Evolutionary conservation across 92 coral and sea anemone species (phyloP).

Genomic region (Epizoanthus ramosus): DNA sequence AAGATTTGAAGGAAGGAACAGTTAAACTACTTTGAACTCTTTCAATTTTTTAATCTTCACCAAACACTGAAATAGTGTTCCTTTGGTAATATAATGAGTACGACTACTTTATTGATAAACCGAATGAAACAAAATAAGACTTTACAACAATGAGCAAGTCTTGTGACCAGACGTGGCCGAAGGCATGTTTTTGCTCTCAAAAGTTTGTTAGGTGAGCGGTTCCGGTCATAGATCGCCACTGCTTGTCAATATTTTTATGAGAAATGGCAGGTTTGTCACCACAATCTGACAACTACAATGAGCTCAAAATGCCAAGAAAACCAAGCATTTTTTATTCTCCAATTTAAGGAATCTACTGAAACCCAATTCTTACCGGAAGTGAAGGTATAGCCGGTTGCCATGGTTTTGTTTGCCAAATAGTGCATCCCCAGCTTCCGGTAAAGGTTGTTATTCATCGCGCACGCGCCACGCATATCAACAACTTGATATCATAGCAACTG

Average conservation of each 20-base stretch:
- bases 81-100: too few species aligned
- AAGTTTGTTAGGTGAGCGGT: background rate
- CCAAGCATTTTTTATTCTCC: background rate
- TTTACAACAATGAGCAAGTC: background rate
- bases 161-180: background rate
- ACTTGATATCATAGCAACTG: constrained; percentile 78
- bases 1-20: too few species aligned
- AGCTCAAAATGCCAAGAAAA: background rate
- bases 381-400: constrained; percentile 2
- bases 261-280: background rate
- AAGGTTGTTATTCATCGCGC: constrained; percentile 43
- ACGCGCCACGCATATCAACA: constrained; percentile 71
- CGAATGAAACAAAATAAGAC: too few species aligned
- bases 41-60: too few species aligned
- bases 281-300: background rate
- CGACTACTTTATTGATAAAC: too few species aligned
- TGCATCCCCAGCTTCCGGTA: background rate
- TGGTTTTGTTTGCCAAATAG: constrained; percentile 38
- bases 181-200: background rate
- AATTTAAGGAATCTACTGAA: background rate
- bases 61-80: too few species aligned
- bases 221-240: background rate
- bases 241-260: background rate
- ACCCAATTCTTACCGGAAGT: constrained; percentile 9
- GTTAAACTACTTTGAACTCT: too few species aligned